phyloP scores from a whole-genome alignment of 2,113 vertebrate genomes.

The Gavialis gangeticus region DNA sequence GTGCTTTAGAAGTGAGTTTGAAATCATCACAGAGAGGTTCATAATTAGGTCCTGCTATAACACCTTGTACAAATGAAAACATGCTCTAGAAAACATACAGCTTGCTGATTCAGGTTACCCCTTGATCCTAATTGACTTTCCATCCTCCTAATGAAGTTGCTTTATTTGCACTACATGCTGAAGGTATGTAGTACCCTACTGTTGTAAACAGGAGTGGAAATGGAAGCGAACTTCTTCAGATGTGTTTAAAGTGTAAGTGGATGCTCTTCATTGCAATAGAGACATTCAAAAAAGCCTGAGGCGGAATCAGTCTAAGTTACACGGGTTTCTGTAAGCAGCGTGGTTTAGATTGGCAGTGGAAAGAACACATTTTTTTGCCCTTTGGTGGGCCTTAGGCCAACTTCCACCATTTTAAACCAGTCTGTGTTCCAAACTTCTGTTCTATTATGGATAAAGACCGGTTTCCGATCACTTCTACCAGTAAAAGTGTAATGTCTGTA shows the following conservation, averaged over 20 bases:
- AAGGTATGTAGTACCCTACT: conserved; percentile 32
- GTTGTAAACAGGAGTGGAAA: conserved; percentile 7
- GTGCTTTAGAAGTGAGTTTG: background rate
- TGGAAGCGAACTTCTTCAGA: background rate
- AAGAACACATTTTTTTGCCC: too few species aligned
- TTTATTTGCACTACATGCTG: conserved; percentile 14
- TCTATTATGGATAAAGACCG: too few species aligned
- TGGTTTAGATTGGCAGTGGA: too few species aligned
- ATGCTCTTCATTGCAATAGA: background rate
- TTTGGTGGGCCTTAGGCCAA: too few species aligned
- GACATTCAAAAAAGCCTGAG: too few species aligned
- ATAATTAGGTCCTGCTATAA: background rate
- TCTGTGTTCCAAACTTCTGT: too few species aligned
- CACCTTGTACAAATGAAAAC: background rate
- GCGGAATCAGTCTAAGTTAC: too few species aligned
- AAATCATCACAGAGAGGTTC: background rate
- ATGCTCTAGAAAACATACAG: background rate
- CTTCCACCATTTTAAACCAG: too few species aligned
- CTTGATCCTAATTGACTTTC: conserved; percentile 5
- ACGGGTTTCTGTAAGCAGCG: too few species aligned
- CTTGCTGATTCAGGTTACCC: conserved; percentile 8
- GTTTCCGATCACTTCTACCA: background rate
- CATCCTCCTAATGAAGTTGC: background rate
- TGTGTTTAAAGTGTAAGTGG: background rate
- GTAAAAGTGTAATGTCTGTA: background rate